Evolutionary conservation across 92 coral and sea anemone genomes (phyloP), one percentile per base, ranked within the genome.

Genomic region (Micromussa lordhowensis): DNA sequence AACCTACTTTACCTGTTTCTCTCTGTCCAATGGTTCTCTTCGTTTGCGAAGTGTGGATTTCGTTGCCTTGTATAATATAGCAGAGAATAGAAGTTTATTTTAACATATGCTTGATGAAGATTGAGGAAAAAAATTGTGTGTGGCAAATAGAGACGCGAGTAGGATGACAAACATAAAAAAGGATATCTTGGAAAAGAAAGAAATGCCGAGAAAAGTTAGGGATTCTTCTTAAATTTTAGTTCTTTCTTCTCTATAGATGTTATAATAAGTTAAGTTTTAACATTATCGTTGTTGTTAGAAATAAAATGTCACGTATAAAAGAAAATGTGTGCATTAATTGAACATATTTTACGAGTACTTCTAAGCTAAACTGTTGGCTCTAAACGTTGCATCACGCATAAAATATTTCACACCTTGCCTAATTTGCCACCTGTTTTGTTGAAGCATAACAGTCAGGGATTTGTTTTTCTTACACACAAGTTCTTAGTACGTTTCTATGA

Each of bases 291-390:
- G 54, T 49, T 49, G 54, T 49, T 49, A 49, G 5, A 49, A 49
- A 49, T 12, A 49, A 49, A 49, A 49, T 49, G 54, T 49, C 54
- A 49, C 54, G 54, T 49, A 49, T 49, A 49, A 49, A 49, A 49
- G 54, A 49, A 4, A 49, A 49, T 49, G 54, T 49, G 54, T 49
- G 54, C 54, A 49, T 49, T 49, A 49, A 68, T 68, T 68, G 30
- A 68, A 68, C 74, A 29, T 68, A 68, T 68, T 68, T 68, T 68
- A 68, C 4, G 74, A 68, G 30, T 68, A 68, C 74, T 68, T 68
- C n/a, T n/a, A n/a, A 68, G 74, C 74, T 29, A 68, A 68, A 68
- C 74, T 68, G 74, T 68, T 29, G 74, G 74, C 74, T 68, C 74
- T 32, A 68, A 68, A n/a, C 74, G 31, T 68, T 68, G 26, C 74